Percentiles rank a stretch among this genome's conserved stretches.
phyloP scores from a whole-genome alignment of 2,888 invertebrate genomes.

The Caenorhabditis imperialis region DNA sequence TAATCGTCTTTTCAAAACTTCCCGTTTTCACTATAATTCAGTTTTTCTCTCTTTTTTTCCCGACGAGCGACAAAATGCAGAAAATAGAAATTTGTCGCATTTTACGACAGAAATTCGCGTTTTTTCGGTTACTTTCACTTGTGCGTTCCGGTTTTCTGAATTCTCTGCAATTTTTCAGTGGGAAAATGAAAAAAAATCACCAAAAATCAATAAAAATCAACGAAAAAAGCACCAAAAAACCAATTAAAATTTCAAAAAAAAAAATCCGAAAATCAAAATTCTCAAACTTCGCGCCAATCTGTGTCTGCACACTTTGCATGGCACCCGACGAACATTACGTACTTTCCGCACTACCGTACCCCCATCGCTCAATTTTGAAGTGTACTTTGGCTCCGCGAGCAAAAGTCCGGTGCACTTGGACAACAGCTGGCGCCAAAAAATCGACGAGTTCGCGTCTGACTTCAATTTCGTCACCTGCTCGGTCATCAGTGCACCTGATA shows the following conservation, averaged over 20 bases:
- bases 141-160: slow-evolving; percentile 2
- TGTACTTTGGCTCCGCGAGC: too few species aligned
- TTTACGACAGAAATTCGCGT: slow-evolving; percentile 16
- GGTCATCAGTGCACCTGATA: slow-evolving; percentile 25
- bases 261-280: too few species aligned
- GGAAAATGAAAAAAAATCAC: slow-evolving; percentile 15
- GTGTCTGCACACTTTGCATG: too few species aligned
- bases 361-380: too few species aligned
- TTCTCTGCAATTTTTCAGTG: too few species aligned
- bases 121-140: slow-evolving; percentile 31
- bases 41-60: not conserved
- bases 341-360: too few species aligned
- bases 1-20: too few species aligned
- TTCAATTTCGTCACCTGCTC: slow-evolving; percentile 16
- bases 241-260: too few species aligned
- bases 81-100: slow-evolving; percentile 12
- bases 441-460: not conserved
- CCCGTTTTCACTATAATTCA: too few species aligned
- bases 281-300: too few species aligned
- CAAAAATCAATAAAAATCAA: slow-evolving; percentile 1
- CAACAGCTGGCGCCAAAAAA: slow-evolving; percentile 8
- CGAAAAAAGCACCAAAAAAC: too few species aligned
- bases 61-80: not conserved
- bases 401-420: slow-evolving; percentile 32
- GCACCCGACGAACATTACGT: too few species aligned